Base-by-base conservation (phyloP, 2,888 invertebrate species). In the Entomobrya proxima region DNA sequence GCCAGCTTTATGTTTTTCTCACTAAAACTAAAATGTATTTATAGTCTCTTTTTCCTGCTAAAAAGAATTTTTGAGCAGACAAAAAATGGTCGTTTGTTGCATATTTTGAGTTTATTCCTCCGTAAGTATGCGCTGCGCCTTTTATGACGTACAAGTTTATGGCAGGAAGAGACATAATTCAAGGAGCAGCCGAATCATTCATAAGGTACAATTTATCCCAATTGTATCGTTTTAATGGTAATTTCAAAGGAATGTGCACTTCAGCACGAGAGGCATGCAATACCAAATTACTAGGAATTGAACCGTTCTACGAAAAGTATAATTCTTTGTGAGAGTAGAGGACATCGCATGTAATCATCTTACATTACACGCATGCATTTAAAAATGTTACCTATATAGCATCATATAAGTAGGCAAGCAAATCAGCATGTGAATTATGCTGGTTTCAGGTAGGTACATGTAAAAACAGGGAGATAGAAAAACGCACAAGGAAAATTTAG, bases 61-160 rank as follows among this genome's bases (percentile, higher is more conserved):
- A 64, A 35, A 64, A 35, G 64, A 64, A 64, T 64, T 64, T 64
- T 64, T 24, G n/a, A 55, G 11, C 24, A 13, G 27, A 2, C 55
- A 50, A 50, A 50, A 18, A 6, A 50, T 50, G n/a, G 3, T 55
- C 55, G 18, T 52, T 52, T 52, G 13, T 21, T 55, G 11, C 55
- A 55, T 55, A 55, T 27, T 27, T 55, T 27, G 1, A 55, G 24
- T 27, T 24, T 55, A 55, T 24, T 24, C 11, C 24, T n/a, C n/a
- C n/a, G n/a, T n/a, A n/a, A 11, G 7, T 40, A 7, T 11, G 44
- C 44, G 1, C 35, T 35, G 1, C 4, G 2, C 64, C 32, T 18
- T 55, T 55, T 55, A 55, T 55, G 55, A 24, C 27, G 2, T 64
- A 18, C 58, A 64, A 64, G 64, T 64, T 64, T 64, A 64, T 64